Conservation (phyloP, 2,888 invertebrate species). For the Molorchus minor region DNA sequence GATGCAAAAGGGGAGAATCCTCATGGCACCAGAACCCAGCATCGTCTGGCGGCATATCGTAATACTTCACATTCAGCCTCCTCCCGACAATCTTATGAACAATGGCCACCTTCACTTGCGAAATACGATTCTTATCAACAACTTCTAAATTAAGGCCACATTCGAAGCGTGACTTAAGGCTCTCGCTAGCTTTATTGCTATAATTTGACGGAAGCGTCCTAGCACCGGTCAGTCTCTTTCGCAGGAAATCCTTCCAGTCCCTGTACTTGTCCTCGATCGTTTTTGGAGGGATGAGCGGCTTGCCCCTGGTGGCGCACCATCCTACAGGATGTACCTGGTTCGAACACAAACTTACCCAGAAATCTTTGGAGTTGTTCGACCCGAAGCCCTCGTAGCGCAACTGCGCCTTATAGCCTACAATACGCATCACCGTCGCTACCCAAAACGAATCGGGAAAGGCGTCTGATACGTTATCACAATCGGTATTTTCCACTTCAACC, state of each 20-base stretch:
- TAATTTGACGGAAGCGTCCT: slow-evolving; percentile 93
- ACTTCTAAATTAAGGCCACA: slow-evolving; percentile 89
- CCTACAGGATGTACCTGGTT: slow-evolving; percentile 97
- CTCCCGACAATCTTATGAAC: slow-evolving; percentile 93
- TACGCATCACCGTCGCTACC: slow-evolving; percentile 93
- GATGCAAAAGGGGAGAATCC: slow-evolving; percentile 92
- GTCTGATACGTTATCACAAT: slow-evolving; percentile 82
- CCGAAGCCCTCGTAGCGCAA: slow-evolving; percentile 94
- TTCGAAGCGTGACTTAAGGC: slow-evolving; percentile 81
- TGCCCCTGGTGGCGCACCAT: slow-evolving; percentile 96
- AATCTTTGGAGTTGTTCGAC: slow-evolving; percentile 86
- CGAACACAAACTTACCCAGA: slow-evolving; percentile 96
- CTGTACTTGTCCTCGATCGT: slow-evolving; percentile 91
- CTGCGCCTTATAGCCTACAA: slow-evolving; percentile 86
- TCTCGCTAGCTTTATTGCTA: slow-evolving; percentile 86
- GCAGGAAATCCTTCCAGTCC: slow-evolving; percentile 96
- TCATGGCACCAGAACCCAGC: slow-evolving; percentile 98
- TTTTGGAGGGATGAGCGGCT: slow-evolving; percentile 93
- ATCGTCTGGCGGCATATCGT: slow-evolving; percentile 80
- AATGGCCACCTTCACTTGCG: slow-evolving; percentile 86
- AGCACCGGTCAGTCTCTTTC: slow-evolving; percentile 92
- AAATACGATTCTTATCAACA: slow-evolving; percentile 95
- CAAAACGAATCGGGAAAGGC: slow-evolving; percentile 90
- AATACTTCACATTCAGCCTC: slow-evolving; percentile 89
- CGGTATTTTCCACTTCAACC: slow-evolving; percentile 90